Percentiles rank a stretch among this genome's conserved stretches.
Evolutionary conservation across 1,140 invertebrate genomes (phyloP).

Genomic region (Drosophila orena): DNA sequence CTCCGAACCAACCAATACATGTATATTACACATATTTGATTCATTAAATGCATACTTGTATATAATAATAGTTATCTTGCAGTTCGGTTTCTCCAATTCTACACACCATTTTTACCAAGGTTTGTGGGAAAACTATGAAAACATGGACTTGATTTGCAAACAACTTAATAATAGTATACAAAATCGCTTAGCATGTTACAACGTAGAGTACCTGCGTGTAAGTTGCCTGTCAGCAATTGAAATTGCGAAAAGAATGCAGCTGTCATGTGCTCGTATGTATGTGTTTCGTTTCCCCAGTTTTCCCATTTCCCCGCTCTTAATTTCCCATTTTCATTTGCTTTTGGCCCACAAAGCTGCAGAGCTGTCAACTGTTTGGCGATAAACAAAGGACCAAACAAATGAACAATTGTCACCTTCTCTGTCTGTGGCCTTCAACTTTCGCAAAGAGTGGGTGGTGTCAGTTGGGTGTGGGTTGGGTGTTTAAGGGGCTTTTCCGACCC

Average conservation of each 20-base stretch:
- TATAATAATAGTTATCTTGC: too few relatives aligned
- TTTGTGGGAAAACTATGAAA: too few relatives aligned
- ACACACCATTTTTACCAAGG: too few relatives aligned
- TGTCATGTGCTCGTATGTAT: slow-evolving; percentile 1
- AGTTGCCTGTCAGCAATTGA: not conserved
- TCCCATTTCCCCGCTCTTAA: slow-evolving; percentile 2
- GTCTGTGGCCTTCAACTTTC: slow-evolving; percentile 12
- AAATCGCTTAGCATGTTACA: not conserved
- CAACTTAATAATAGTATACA: not conserved
- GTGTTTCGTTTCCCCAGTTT: not conserved
- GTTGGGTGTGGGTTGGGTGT: not conserved
- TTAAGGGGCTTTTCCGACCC: not conserved
- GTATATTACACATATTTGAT: not conserved
- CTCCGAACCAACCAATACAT: too few relatives aligned
- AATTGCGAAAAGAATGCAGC: slow-evolving; percentile 1
- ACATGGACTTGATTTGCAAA: too few relatives aligned
- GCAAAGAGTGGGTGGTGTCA: not conserved
- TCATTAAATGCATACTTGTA: too few relatives aligned
- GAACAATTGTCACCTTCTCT: slow-evolving; percentile 51
- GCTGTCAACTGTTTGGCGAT: slow-evolving; percentile 32
- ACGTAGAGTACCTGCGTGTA: too few relatives aligned
- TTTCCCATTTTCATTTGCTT: slow-evolving; percentile 10
- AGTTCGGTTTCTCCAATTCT: too few relatives aligned
- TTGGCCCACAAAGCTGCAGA: slow-evolving; percentile 5
- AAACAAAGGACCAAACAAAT: slow-evolving; percentile 46